A percentile compares a stretch with the other conserved stretches of the same genome.
Conservation (phyloP, 2,888 invertebrate genomes). For the Conistra vaccinii region DNA sequence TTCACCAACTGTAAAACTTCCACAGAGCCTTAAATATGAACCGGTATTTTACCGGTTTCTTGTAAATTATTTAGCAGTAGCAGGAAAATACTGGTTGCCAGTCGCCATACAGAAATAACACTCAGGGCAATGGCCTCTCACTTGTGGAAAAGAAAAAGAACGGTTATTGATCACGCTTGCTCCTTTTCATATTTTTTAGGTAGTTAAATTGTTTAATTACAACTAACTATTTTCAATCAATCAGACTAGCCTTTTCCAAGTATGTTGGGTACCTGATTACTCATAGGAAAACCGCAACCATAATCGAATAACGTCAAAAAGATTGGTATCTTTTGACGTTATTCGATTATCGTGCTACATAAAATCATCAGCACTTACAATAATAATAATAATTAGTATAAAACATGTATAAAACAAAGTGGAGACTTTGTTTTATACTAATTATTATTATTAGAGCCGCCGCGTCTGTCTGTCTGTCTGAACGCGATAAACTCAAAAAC, state of each 20-base stretch:
- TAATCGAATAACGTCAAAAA: no score
- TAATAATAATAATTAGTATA: no score
- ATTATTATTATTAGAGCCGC: no score
- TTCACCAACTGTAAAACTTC: background rate
- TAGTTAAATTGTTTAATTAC: background rate
- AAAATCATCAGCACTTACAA: no score
- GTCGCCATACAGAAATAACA: background rate
- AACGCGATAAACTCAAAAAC: no score
- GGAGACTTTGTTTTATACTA: no score
- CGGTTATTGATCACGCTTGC: background rate
- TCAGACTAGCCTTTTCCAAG: background rate
- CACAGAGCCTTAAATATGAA: background rate
- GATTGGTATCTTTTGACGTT: no score
- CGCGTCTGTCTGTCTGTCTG: no score
- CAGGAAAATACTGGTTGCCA: background rate
- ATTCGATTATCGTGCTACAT: no score
- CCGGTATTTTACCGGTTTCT: background rate
- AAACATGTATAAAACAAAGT: no score
- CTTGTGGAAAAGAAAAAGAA: background rate
- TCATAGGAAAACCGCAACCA: no score
- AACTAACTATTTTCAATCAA: background rate
- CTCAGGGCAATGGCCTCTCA: background rate
- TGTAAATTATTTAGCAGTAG: slow-evolving; percentile 3
- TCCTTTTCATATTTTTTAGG: background rate
- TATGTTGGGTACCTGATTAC: background rate